Conservation (phyloP, 2,888 invertebrate genomes). For the Rosalia funebris region DNA sequence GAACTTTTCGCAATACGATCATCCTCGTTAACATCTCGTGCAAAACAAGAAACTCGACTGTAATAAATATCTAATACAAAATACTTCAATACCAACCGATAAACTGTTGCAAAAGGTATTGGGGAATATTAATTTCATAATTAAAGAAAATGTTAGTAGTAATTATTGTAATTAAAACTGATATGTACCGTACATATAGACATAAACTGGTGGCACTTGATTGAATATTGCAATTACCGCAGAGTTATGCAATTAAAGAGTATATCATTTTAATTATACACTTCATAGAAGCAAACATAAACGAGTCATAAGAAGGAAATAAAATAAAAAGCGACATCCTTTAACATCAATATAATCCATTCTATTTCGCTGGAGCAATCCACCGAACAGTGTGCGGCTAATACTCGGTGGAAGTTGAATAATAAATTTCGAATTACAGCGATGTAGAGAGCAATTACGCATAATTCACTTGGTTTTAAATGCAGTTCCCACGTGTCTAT, state of each 20-base stretch:
- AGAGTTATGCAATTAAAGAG: slow-evolving; percentile 12
- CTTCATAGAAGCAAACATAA: neutral
- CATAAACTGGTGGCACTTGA: slow-evolving; percentile 6
- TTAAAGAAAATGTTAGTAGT: neutral
- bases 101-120: too few species aligned
- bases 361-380: neutral
- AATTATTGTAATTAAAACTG: slow-evolving; percentile 2
- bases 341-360: neutral
- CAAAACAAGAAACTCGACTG: too few species aligned
- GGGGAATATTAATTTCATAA: too few species aligned
- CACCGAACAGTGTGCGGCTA: neutral
- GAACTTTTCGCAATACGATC: too few species aligned
- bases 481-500: slow-evolving; percentile 30
- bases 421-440: slow-evolving; percentile 4
- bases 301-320: neutral
- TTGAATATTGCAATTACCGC: slow-evolving; percentile 23
- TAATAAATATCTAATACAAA: too few species aligned
- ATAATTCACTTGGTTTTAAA: slow-evolving; percentile 18
- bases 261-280: neutral
- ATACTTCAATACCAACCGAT: too few species aligned
- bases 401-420: neutral
- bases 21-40: too few species aligned
- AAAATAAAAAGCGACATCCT: neutral
- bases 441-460: slow-evolving; percentile 7
- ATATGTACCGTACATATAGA: neutral